Base-by-base conservation (phyloP, 2,888 invertebrate species). In the Buathra laborator region DNA sequence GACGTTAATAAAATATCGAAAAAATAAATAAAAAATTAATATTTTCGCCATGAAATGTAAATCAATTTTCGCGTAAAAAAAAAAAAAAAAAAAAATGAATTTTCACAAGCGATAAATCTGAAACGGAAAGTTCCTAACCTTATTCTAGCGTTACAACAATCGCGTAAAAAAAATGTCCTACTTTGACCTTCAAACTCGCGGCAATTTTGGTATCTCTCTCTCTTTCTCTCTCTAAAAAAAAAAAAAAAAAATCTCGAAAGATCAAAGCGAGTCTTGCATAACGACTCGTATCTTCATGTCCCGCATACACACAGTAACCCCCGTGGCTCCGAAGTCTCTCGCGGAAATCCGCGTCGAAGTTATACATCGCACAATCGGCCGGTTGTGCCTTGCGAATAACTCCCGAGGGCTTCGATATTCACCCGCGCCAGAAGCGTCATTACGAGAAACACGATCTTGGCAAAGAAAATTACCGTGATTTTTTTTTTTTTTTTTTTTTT, bases 361-460 rank as follows among this genome's bases (percentile, higher is more conserved):
- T 59, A 9, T 9, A 12, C 19, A 59, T 59, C 59, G 59, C 59
- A 29, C 6, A 59, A 29, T 59, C 59, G 59, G 59, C 29, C 37
- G 37, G 37, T 37, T 37, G 29, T 24, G 59, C 14, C 3, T 14
- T 12, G 48, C 59, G 59, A 59, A 59, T 24, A 59, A 59, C 59
- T 24, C 56, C 19, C 19, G 24, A 10, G 56, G 24, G 24, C 56
- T 6, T 19, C 19, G 16, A 62, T 66, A 59, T 83, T 83, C 83
- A 78, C 78, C 83, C 78, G 78, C 83, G 62, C 77, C 66, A 29
- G 59, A 29, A 72, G 70, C 74, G 68, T 83, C 83, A 83, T 83
- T 83, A 83, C 77, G 78, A 62, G 81, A 81, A 74, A 74, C 72
- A 62, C 78, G 83, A 78, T 83, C 83, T 68, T 74, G 51, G 74